Evolutionary conservation across 2,888 invertebrate species (phyloP).

Genomic region (Cantharis nigra): DNA sequence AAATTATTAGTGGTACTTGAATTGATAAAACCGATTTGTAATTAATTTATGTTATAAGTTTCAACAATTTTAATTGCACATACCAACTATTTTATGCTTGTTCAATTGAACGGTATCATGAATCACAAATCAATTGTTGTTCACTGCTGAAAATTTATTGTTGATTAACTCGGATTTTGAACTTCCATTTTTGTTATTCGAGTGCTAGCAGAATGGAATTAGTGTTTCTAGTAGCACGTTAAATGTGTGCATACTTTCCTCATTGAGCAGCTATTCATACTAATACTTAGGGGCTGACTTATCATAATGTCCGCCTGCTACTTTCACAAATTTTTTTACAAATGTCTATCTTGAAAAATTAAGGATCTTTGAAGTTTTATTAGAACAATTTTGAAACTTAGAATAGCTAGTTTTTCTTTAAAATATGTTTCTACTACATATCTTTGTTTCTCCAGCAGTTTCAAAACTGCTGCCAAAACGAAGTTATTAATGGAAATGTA

Average conservation of each 20-base stretch:
- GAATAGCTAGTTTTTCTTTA: no score
- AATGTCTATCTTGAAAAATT: neutral
- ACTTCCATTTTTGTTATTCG: neutral
- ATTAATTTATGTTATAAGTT: neutral
- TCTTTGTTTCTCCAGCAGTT: no score
- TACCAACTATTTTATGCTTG: neutral
- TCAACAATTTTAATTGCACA: neutral
- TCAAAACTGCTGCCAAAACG: no score
- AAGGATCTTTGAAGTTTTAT: neutral
- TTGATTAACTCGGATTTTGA: neutral
- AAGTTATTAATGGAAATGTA: no score
- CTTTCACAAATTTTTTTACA: neutral
- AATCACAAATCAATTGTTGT: neutral
- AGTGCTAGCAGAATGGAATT: neutral
- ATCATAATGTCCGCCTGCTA: neutral
- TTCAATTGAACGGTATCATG: neutral
- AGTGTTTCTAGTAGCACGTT: neutral
- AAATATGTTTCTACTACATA: no score
- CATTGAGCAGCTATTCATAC: neutral
- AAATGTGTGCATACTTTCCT: neutral
- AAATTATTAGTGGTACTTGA: no score
- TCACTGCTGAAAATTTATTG: neutral
- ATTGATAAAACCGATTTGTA: neutral
- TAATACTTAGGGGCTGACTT: neutral
- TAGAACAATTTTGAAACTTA: no score